Base-by-base conservation (phyloP, 37 sponge, comb jelly and placozoan genomes). In the Axinella damicornis region DNA sequence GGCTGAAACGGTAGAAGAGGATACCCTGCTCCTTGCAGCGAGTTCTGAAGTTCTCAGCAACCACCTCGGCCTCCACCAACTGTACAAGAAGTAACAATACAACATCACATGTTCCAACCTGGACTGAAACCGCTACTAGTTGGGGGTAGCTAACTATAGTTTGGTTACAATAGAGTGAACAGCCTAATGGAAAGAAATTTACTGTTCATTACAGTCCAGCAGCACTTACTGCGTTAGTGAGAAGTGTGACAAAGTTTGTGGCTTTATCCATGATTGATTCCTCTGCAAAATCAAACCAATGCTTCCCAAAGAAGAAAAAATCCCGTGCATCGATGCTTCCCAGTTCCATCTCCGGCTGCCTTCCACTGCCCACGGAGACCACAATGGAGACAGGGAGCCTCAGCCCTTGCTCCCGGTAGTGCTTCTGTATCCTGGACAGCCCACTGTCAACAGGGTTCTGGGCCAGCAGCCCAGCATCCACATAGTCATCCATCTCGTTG, bases 381-480 rank as follows among this genome's bases (percentile, higher is more conserved):
- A 46, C 9, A 9, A 46, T 4, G 46, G 46, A 46, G 4, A 46
- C 46, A 46, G 46, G 46, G 46, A 46, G 9, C 46, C 9, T 46
- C 9, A 12, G 46, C 9, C 46, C 46, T 9, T 9, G 46, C 9
- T 46, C 46, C 9, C 46, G 4, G 9, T 46, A 46, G 46, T 46
- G 9, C 6, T 46, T 46, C 9, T 46, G 46, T 46, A 46, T 46
- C 9, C 9, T 46, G 9, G 46, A 12, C 46, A 46, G 62, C 1
- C 56, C 90, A 73, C 25, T 32, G 15, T 52, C 60, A 52, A 84
- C 78, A 34, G 90, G 90, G 35, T 91, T 91, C 59, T 91, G 85
- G 71, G 91, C 91, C 74, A 82, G 12, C 1, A 91, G 58, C 19
- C 80, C 85, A 31, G 81, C 91, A 82, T 85, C 87, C 24, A 91